A percentile compares a stretch with the other conserved stretches of the same genome.
Conservation (phyloP, 2,113 vertebrate species). For the Bothrops jararaca region DNA sequence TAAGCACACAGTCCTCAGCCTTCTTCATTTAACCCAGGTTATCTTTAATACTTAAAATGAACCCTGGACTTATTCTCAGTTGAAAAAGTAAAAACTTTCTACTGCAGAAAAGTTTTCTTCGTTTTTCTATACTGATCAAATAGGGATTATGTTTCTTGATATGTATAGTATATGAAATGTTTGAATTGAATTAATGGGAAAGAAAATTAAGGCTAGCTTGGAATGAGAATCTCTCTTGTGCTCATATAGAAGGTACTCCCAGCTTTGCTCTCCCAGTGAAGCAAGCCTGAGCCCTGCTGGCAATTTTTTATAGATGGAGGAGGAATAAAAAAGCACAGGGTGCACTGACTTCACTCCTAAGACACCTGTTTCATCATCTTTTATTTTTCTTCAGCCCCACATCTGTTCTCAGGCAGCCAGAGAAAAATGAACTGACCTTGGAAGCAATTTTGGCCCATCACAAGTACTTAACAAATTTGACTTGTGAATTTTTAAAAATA, state of each 20-base stretch:
- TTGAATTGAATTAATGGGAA: background rate
- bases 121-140: background rate
- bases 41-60: background rate
- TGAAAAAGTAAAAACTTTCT: background rate
- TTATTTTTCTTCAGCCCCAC: background rate
- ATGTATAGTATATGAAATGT: background rate
- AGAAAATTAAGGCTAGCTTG: background rate
- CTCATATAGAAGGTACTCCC: background rate
- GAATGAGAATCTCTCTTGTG: background rate
- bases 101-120: background rate
- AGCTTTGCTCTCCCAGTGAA: background rate
- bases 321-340: background rate
- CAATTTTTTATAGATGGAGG: background rate
- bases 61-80: background rate
- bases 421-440: background rate
- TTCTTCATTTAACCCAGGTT: background rate
- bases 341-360: background rate
- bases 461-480: constrained; percentile 8
- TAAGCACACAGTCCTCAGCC: background rate
- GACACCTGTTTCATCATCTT: background rate
- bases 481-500: background rate
- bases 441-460: constrained; percentile 13
- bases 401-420: background rate
- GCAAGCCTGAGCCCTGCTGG: background rate
- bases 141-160: background rate